Conservation (phyloP, 2,797 vertebrate species). For the Acomys russatus region DNA sequence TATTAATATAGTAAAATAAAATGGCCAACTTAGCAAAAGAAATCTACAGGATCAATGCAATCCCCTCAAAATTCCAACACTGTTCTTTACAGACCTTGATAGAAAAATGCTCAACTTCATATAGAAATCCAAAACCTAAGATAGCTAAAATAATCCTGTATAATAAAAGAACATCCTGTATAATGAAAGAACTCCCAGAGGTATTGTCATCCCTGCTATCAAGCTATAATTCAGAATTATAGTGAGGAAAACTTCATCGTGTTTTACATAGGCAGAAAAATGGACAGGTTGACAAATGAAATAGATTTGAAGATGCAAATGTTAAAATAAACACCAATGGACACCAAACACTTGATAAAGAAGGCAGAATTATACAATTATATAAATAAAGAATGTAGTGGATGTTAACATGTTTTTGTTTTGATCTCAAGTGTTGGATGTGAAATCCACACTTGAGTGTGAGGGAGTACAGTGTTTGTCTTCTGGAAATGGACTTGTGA, state of each 20-base stretch:
- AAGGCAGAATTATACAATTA: neutral
- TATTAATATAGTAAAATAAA: neutral
- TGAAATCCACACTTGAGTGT: no score
- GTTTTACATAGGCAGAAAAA: neutral
- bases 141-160: neutral
- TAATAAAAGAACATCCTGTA: neutral
- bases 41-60: neutral
- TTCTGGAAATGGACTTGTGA: no score
- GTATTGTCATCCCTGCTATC: neutral
- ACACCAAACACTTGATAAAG: neutral
- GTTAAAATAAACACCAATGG: neutral
- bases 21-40: neutral
- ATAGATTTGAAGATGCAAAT: neutral
- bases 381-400: no score
- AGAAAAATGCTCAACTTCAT: neutral
- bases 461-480: no score
- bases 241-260: neutral
- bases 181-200: neutral
- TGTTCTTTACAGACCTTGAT: neutral
- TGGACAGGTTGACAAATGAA: neutral
- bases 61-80: neutral
- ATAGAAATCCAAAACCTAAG: neutral
- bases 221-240: neutral
- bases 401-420: no score
- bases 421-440: no score